Percentiles rank a stretch among this genome's conserved stretches.
Conservation (phyloP, 2,797 vertebrate species). For the Limnodromus scolopaceus region DNA sequence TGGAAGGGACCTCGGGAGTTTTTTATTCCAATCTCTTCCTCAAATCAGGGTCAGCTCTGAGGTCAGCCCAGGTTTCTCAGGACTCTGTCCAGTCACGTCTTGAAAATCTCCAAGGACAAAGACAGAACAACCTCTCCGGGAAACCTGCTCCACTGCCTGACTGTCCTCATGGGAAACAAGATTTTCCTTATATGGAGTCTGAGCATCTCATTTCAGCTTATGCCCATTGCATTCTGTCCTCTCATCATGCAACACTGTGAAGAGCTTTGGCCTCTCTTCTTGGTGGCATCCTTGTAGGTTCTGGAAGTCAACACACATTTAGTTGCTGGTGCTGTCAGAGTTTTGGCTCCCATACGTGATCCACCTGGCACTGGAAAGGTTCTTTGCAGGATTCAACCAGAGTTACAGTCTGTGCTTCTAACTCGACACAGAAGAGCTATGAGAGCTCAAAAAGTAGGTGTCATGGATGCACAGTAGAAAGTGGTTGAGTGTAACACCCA, state of each 20-base stretch:
- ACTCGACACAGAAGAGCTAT: background rate
- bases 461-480: fast-evolving
- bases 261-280: background rate
- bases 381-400: background rate
- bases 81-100: background rate
- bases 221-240: background rate
- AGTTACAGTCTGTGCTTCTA: background rate
- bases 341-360: background rate
- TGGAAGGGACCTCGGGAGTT: background rate
- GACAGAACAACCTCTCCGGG: background rate
- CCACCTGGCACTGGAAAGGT: background rate
- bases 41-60: background rate
- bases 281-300: background rate
- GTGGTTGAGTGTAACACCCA: background rate
- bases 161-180: background rate
- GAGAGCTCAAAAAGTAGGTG: background rate
- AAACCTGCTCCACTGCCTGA: background rate
- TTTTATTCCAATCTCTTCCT: background rate
- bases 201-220: background rate
- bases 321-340: background rate
- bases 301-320: background rate
- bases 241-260: background rate
- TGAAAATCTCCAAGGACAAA: background rate
- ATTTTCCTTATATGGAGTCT: background rate
- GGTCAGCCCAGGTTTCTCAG: background rate